Base-by-base conservation (phyloP, 2,797 vertebrate species). In the Aulostomus chinensis region DNA sequence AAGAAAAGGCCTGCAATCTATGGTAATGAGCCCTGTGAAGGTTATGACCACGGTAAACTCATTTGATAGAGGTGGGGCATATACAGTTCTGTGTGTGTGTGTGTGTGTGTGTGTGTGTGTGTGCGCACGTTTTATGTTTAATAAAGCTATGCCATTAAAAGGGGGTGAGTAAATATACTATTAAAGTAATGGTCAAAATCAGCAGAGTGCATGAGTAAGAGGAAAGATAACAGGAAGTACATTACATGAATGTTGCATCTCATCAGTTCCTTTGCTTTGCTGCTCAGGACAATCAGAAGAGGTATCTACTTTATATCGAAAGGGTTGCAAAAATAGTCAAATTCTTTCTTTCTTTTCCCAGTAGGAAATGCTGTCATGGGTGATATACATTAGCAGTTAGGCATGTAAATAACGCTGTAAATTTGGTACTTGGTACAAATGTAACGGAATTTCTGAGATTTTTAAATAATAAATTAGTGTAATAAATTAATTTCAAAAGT, bases 1-100 rank as follows among this genome's bases (percentile, higher is more conserved):
- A 88, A 89, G 88, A 91, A 91, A 92, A 88, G 83, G 72, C 81
- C 73, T 83, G 80, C 89, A 87, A 89, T 91, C 87, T 87, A 91
- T 88, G 86, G 81, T 91, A 91, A 92, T 92, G 84, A 90, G 85
- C 58, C 75, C 75, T 77, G 68, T 85, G 85, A 90, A 90, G 88
- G 88, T 91, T 91, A 89, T 86, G 88, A 89, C 86, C 86, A 90
- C 54, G 31, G 82, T 86, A 88, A 88, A 88, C 85, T 86, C 74
- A 87, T 91, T 90, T 89, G 85, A 88, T 90, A 90, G 81, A 54
- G 75, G 81, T 64, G 76, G 60, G 68, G 66, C 49, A 33, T 22
- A n/a, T 42, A 17, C n/a, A 7, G 16, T 12, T 18, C 18, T 5
- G 0, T 34, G 3, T 22, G 25, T 18, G 26, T 35, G 24, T 8